Base-by-base conservation (phyloP, 92 coral and sea anemone genomes). In the Porites rus region DNA sequence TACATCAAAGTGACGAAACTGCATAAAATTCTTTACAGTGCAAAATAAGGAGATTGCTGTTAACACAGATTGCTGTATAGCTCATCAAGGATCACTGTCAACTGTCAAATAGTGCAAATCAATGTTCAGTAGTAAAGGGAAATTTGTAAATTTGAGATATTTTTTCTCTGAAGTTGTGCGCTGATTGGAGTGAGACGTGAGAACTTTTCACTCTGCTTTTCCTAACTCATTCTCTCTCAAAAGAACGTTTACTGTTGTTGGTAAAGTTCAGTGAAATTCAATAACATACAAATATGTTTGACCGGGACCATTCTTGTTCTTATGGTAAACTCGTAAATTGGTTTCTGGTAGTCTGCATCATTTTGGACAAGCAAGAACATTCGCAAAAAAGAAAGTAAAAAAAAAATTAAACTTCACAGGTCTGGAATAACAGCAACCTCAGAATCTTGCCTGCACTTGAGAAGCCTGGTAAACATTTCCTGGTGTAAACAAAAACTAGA, bases 381-480 rank as follows among this genome's bases (percentile, higher is more conserved):
- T 7, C 22, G 21, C 69, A 4, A n/a, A 5, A 65, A 10, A 67
- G 17, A 2, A 5, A 9, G 28, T 10, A 4, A 10, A 5, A 21
- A 67, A 22, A 19, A 16, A 3, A 14, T 18, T n/a, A n/a, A 8
- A 1, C 72, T 46, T 8, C 10, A 67, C 14, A 67, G 46, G 67
- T 28, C 68, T 18, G 58, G 67, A 53, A 51, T 38, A 81, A 69
- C 85, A 81, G 28, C 78, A 25, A 62, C 38, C 92, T 71, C 62
- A 25, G 61, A 56, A 8, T 56, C 25, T 3, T 56, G 7, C 73
- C 72, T 77, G 76, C 89, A 58, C 71, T 54, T 28, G 80, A 72
- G 87, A 83, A 61, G 87, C 8, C 74, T 83, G 80, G 87, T 83
- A 75, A 83, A 61, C 87, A 63, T 64, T 83, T 72, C 31, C 53